phyloP scores from a whole-genome alignment of 2,113 vertebrate genomes.

The Myiagra hebetior region DNA sequence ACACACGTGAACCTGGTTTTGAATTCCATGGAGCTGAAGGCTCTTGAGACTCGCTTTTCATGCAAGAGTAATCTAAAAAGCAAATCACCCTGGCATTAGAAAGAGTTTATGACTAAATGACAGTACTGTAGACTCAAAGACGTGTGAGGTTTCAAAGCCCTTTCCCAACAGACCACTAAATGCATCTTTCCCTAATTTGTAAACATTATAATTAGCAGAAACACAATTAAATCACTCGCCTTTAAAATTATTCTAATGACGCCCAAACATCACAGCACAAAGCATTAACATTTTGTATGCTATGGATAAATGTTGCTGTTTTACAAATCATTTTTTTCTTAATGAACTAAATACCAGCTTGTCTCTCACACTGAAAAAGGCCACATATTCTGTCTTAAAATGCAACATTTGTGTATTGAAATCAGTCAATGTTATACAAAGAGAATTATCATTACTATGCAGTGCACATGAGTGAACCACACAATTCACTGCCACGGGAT shows the following conservation, averaged over 20 bases:
- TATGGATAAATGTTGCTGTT: neutral
- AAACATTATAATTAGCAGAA: constrained; percentile 42
- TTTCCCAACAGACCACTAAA: neutral
- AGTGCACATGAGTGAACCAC: neutral
- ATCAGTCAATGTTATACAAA: neutral
- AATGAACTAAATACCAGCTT: neutral
- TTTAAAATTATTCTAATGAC: neutral
- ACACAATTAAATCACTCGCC: neutral
- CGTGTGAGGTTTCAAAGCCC: neutral
- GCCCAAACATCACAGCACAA: neutral
- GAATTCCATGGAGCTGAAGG: neutral
- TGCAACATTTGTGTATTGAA: neutral
- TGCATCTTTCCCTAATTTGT: constrained; percentile 11
- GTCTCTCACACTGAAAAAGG: neutral
- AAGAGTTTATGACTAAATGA: constrained; percentile 42
- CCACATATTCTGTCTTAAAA: neutral
- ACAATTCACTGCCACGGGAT: neutral
- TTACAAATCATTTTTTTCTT: neutral
- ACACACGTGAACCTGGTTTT: neutral
- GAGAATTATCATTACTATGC: neutral
- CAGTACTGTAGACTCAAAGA: neutral
- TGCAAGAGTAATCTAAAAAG: constrained; percentile 5
- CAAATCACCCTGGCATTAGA: constrained; percentile 36
- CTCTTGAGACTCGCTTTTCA: neutral
- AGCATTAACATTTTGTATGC: neutral